Evolutionary conservation across 2,797 vertebrate species (phyloP).

Genomic region (Coreius guichenoti): DNA sequence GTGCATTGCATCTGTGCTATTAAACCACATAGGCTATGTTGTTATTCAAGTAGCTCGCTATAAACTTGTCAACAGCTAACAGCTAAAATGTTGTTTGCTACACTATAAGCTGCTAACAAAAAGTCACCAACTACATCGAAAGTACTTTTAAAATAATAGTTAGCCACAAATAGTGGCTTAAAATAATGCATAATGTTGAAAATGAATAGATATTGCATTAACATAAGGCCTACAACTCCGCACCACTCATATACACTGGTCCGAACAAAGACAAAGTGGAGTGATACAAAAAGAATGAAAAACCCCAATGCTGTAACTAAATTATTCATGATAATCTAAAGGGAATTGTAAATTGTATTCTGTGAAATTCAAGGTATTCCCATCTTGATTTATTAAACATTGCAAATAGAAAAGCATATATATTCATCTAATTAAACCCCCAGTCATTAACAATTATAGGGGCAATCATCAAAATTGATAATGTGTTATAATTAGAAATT

Average conservation of each 20-base stretch:
- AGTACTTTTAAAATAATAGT: background rate
- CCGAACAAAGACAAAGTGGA: background rate
- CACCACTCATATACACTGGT: no score
- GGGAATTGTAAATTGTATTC: slow-evolving; percentile 7
- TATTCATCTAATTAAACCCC: slow-evolving; percentile 21
- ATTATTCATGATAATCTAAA: background rate
- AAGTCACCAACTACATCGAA: background rate
- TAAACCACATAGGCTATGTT: background rate
- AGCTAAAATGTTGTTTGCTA: background rate
- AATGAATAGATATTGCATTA: background rate
- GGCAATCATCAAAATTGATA: background rate
- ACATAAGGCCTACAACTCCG: background rate
- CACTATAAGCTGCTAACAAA: background rate
- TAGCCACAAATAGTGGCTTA: background rate
- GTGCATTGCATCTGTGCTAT: background rate
- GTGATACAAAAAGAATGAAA: background rate
- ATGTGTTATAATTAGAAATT: slow-evolving; percentile 23
- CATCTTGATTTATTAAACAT: slow-evolving; percentile 21
- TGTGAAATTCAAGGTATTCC: slow-evolving; percentile 17
- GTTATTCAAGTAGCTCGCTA: background rate
- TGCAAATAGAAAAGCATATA: slow-evolving; percentile 19
- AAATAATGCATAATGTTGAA: background rate
- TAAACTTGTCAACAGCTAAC: background rate
- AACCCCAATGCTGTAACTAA: background rate
- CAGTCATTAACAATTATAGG: slow-evolving; percentile 12